Conservation (phyloP, 2,888 invertebrate genomes). For the Mimachlamys varia region DNA sequence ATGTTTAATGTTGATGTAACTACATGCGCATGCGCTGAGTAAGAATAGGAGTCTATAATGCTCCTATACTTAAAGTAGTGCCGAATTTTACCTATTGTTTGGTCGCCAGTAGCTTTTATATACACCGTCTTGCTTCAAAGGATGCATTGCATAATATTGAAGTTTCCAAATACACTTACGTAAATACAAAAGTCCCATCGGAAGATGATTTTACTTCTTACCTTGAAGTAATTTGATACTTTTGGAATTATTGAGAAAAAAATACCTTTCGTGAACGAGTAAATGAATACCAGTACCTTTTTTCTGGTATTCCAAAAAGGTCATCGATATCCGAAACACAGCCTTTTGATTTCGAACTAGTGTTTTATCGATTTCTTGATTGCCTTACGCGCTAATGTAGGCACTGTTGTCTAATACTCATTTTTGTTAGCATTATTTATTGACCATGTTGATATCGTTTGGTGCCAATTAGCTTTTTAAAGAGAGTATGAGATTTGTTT, state of each 20-base stretch:
- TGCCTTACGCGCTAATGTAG: neutral
- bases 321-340: too few relatives aligned
- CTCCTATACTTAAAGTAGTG: neutral
- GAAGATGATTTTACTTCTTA: neutral
- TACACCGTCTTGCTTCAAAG: neutral
- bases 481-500: neutral
- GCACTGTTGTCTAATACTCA: neutral
- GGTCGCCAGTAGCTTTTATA: neutral
- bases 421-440: conserved; percentile 28
- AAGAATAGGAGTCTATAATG: neutral
- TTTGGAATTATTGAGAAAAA: neutral
- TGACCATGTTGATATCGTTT: conserved; percentile 10
- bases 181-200: neutral
- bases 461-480: conserved; percentile 23
- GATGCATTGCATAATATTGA: neutral
- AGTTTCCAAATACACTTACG: neutral
- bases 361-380: neutral
- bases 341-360: neutral
- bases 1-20: neutral
- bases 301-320: too few relatives aligned
- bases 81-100: neutral
- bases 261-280: neutral
- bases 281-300: too few relatives aligned
- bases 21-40: neutral
- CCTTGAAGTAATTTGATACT: too few relatives aligned